phyloP scores from a whole-genome alignment of 2,113 vertebrate genomes.

The Scopus umbretta region DNA sequence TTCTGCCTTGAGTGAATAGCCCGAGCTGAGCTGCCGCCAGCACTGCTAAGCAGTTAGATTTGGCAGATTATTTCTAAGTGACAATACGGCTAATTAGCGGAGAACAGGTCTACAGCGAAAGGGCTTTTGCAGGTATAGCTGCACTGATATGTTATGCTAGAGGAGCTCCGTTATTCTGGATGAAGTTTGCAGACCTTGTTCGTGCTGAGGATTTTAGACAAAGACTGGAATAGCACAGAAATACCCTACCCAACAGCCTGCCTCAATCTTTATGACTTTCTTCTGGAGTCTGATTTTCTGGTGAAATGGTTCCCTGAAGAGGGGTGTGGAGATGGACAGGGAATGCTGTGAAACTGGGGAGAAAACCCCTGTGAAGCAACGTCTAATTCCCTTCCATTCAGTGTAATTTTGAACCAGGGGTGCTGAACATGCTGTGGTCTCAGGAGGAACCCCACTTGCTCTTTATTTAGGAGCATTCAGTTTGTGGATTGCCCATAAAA shows the following conservation, averaged over 20 bases:
- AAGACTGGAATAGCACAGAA: background rate
- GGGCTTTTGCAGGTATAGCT: background rate
- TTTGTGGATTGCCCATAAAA: background rate
- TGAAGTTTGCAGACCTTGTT: background rate
- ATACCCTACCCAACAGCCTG: background rate
- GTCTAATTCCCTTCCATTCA: background rate
- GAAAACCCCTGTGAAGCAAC: background rate
- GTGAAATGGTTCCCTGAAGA: background rate
- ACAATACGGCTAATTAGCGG: constrained; percentile 9
- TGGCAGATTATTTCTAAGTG: constrained; percentile 19
- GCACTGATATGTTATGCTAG: background rate
- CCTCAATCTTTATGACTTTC: background rate
- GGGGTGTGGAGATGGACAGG: background rate
- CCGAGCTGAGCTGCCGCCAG: background rate
- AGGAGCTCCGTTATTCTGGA: background rate
- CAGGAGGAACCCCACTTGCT: background rate
- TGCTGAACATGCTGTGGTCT: background rate
- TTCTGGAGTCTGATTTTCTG: background rate
- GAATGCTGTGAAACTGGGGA: background rate
- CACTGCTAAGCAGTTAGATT: background rate
- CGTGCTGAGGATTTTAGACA: background rate
- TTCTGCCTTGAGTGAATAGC: background rate
- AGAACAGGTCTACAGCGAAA: background rate
- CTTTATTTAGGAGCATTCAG: background rate
- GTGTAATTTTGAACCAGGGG: background rate